Percentiles rank a stretch among this genome's conserved stretches.
phyloP scores from a whole-genome alignment of 1,140 invertebrate species.

The Pseudomyrmex gracilis region DNA sequence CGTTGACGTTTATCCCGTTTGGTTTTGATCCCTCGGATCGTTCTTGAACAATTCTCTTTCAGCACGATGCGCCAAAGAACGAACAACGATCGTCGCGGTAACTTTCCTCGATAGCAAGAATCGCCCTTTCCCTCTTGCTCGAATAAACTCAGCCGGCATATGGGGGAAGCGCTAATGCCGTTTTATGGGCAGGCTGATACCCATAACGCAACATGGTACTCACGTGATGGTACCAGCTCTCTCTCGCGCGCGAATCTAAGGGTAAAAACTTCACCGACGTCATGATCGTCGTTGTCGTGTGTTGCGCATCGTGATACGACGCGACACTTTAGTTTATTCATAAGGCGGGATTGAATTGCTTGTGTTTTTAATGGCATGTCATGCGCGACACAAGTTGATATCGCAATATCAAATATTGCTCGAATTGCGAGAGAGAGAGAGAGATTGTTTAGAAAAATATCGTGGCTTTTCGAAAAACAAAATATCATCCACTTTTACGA shows the following conservation, averaged over 20 bases:
- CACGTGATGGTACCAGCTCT: constrained; percentile 36
- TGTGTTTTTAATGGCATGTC: constrained; percentile 18
- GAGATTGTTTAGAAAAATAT: not conserved
- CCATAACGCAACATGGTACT: constrained; percentile 81
- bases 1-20: too few relatives aligned
- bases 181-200: constrained; percentile 81
- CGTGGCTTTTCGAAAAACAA: not conserved
- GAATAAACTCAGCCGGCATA: constrained; percentile 78
- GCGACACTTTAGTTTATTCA: constrained; percentile 76
- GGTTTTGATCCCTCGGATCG: not conserved
- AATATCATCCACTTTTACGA: not conserved
- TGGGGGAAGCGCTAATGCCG: constrained; percentile 82
- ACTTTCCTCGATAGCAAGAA: not conserved
- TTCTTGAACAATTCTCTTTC: not conserved
- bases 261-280: constrained; percentile 35
- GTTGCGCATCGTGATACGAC: constrained; percentile 9
- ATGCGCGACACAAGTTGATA: constrained; percentile 1
- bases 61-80: not conserved
- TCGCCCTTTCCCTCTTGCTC: constrained; percentile 20
- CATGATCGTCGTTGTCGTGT: constrained; percentile 1
- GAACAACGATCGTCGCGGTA: not conserved
- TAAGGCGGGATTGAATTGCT: constrained; percentile 59
- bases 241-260: constrained; percentile 16
- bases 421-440: not conserved
- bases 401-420: constrained; percentile 22